A percentile compares a stretch with the other conserved stretches of the same genome.
phyloP scores from a whole-genome alignment of 2,113 vertebrate genomes.

The Lates calcarifer region DNA sequence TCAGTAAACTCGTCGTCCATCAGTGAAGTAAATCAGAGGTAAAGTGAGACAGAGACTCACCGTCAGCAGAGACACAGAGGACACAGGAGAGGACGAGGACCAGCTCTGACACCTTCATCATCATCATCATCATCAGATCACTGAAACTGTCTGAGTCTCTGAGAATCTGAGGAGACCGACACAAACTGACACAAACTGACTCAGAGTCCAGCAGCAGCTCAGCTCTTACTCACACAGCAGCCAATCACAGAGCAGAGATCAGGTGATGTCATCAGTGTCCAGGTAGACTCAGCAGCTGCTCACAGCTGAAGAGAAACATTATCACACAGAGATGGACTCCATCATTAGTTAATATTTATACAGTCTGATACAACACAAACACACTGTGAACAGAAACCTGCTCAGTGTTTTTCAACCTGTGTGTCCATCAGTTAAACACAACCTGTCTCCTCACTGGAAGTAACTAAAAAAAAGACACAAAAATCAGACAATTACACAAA shows the following conservation, averaged over 20 bases:
- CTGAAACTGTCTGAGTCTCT: not conserved
- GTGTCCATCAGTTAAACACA: too few species aligned
- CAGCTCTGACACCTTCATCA: constrained; percentile 13
- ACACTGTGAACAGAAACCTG: too few species aligned
- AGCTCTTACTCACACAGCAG: not conserved
- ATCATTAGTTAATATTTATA: too few species aligned
- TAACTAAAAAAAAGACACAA: too few species aligned
- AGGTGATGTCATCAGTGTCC: constrained; percentile 17
- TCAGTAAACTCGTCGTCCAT: too few species aligned
- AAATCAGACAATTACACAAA: too few species aligned
- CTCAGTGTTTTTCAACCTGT: too few species aligned
- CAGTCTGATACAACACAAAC: too few species aligned
- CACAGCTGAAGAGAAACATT: too few species aligned
- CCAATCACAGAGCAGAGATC: constrained; percentile 46
- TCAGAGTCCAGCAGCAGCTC: constrained; percentile 13
- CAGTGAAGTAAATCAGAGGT: too few species aligned
- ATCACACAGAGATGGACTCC: too few species aligned
- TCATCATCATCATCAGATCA: not conserved
- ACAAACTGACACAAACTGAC: not conserved
- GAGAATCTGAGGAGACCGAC: not conserved
- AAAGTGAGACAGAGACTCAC: not conserved
- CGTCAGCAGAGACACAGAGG: constrained; percentile 30
- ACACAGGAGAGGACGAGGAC: constrained; percentile 41
- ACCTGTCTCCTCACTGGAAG: too few species aligned
- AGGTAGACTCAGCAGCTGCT: constrained; percentile 3